Base-by-base conservation (phyloP, 2,888 invertebrate species). In the Biston stratarius region DNA sequence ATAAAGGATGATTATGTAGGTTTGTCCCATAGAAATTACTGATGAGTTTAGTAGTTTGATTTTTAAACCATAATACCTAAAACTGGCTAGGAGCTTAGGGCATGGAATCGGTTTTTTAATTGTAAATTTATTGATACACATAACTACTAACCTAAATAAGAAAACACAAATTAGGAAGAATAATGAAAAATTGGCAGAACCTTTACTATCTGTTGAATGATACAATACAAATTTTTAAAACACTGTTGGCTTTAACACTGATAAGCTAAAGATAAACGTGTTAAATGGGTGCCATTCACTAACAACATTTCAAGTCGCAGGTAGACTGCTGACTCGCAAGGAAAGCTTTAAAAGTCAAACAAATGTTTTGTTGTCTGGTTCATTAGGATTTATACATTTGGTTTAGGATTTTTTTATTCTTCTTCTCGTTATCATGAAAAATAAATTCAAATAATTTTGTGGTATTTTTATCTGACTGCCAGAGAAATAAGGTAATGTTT, bases 251-350 rank as follows among this genome's bases (percentile, higher is more conserved):
- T 61, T 67, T 58, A 62, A 67, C 59, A 33, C 53, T 44, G 62
- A 67, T 61, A 58, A 47, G 52, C 0, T 24, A 12, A 44, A 56
- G 62, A 62, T 57, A 67, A 60, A 48, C 34, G 60, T 64, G 48
- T 47, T 59, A 59, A 67, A 62, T 62, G 55, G 15, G 42, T 67
- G 59, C 47, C 49, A 42, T 42, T 58, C 55, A 62, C 53, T 62
- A 52, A 58, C 57, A 48, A 38, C 51, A 63, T 61, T 40, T 48
- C 42, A 8, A 48, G 24, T 49, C 56, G 38, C 67, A 62, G 62
- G 67, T 67, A 62, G 58, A 53, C 15, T 36, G 11, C 40, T 40
- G 7, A 44, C 34, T 57, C n/a, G 12, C 10, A 34, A 51, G 33
- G 34, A 34, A 34, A 36, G 12, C 34, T 51, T 51, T 51, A n/a